These are phyloP conservation scores for Drosophila monieri DNA, from an alignment of 2,888 invertebrate species.

Conservation along the genomic window DNA sequence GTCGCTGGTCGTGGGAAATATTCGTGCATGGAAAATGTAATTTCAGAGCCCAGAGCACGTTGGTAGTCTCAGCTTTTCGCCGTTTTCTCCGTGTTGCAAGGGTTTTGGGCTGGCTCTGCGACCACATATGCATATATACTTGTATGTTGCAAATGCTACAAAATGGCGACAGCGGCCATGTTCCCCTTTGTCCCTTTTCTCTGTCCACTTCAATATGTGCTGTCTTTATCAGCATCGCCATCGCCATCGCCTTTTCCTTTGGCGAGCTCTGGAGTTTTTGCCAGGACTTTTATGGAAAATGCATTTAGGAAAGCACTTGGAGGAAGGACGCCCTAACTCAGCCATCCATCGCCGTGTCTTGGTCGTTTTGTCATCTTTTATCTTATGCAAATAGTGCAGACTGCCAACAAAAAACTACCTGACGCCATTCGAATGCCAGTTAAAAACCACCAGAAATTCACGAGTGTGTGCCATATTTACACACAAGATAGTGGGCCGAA, in stretches of 20 bases:
- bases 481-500: slow-evolving; percentile 67
- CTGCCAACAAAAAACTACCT: slow-evolving; percentile 62
- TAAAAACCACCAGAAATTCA: slow-evolving; percentile 47
- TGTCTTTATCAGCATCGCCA: slow-evolving; percentile 75
- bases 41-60: slow-evolving; percentile 72
- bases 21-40: slow-evolving; percentile 77
- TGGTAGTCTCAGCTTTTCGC: slow-evolving; percentile 16
- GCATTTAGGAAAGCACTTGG: slow-evolving; percentile 63
- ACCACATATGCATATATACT: slow-evolving; percentile 63
- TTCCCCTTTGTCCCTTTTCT: slow-evolving; percentile 18
- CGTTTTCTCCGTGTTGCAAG: slow-evolving; percentile 17
- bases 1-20: slow-evolving; percentile 65
- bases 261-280: slow-evolving; percentile 47
- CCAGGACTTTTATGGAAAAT: slow-evolving; percentile 70
- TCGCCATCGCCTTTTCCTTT: slow-evolving; percentile 48
- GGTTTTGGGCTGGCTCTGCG: slow-evolving; percentile 11
- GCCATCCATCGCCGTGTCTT: neutral
- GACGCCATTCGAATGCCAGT: slow-evolving; percentile 39
- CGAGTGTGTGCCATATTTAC: slow-evolving; percentile 45
- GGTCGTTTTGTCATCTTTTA: slow-evolving; percentile 58
- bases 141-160: slow-evolving; percentile 70
- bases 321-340: slow-evolving; percentile 34
- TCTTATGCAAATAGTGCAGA: slow-evolving; percentile 74
- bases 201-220: slow-evolving; percentile 52
- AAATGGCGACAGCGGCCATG: slow-evolving; percentile 73